Percentiles rank a stretch among this genome's conserved stretches.
These are phyloP conservation scores for Drosophila maculinotata DNA, from an alignment of 2,888 invertebrate species.

Conservation along the genomic window DNA sequence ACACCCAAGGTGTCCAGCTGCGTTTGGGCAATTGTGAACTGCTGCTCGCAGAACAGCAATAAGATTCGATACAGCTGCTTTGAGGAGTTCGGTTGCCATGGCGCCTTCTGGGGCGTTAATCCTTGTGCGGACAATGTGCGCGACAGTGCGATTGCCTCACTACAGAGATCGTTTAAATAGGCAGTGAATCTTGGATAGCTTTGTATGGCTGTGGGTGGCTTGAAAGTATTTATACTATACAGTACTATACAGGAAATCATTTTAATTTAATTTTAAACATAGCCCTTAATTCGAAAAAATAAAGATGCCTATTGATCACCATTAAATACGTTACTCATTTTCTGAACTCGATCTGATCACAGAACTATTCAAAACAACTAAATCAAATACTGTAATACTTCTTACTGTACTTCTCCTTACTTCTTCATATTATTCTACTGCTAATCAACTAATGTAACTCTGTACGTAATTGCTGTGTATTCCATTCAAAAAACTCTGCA, in stretches of 20 bases:
- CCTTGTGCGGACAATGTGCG: constrained; percentile 89
- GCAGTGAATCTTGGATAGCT: neutral
- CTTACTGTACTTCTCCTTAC: neutral
- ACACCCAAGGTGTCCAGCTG: constrained; percentile 86
- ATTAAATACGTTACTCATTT: neutral
- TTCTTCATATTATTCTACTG: neutral
- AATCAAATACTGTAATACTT: neutral
- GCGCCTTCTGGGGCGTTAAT: constrained; percentile 90
- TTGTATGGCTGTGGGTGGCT: constrained; percentile 11
- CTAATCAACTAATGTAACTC: neutral
- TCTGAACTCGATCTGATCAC: neutral
- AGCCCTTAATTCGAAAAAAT: constrained; percentile 33
- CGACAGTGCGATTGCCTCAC: constrained; percentile 48
- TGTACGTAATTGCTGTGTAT: neutral
- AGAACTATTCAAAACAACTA: neutral
- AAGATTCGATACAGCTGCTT: constrained; percentile 88
- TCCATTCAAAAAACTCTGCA: neutral
- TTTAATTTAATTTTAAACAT: constrained; percentile 39
- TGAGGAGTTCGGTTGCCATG: constrained; percentile 89
- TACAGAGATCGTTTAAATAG: constrained; percentile 28
- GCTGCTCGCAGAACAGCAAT: constrained; percentile 87
- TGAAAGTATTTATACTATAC: constrained; percentile 7
- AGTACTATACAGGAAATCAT: constrained; percentile 15
- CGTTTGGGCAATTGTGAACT: constrained; percentile 91
- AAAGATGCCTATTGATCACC: constrained; percentile 4